Evolutionary conservation across 2,113 vertebrate species (phyloP), one percentile per base, ranked within the genome.

Genomic region (Pluvialis apricaria): DNA sequence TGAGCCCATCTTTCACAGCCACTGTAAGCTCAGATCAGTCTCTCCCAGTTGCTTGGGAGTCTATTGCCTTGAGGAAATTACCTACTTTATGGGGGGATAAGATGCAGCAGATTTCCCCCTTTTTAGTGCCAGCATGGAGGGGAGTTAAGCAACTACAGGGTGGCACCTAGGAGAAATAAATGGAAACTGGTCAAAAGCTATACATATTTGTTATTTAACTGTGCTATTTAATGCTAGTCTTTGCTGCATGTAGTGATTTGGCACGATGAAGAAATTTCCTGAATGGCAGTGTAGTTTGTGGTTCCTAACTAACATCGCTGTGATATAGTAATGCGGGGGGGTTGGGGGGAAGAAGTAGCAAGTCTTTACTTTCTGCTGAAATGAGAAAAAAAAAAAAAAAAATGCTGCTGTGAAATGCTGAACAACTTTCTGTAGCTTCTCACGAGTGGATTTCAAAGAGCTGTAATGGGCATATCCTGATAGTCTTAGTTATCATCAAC

Each of bases 51-150:
- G 4, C 11, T n/a, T 32, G 45, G 40, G 44, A 51, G 18, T 21
- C n/a, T 57, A 4, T 57, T 84, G 20, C 40, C 42, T 83, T 25
- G 29, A 62, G 69, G 47, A 70, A 55, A 36, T 32, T 3, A 12
- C 17, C 13, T 26, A 0, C 14, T 2, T 24, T 44, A 5, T 0
- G 0, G 32, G 32, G 6, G 9, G 13, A 5, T 5, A 45, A 84
- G 57, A 21, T 21, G 40, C 24, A 58, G 26, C 26, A 36, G 20
- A 26, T n/a, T 68, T 40, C 2, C 6, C 8, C 20, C 13, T 62
- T 57, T 73, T 60, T 32, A 72, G 70, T 45, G 32, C 28, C 40
- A 69, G 21, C 9, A 20, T 36, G 38, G 21, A 55, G 31, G 13
- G 13, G 18, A 73, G 9, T 66, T 44, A 34, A 60, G 38, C 6